Base-by-base conservation (phyloP, 2,888 invertebrate genomes). In the Metalampra italica region DNA sequence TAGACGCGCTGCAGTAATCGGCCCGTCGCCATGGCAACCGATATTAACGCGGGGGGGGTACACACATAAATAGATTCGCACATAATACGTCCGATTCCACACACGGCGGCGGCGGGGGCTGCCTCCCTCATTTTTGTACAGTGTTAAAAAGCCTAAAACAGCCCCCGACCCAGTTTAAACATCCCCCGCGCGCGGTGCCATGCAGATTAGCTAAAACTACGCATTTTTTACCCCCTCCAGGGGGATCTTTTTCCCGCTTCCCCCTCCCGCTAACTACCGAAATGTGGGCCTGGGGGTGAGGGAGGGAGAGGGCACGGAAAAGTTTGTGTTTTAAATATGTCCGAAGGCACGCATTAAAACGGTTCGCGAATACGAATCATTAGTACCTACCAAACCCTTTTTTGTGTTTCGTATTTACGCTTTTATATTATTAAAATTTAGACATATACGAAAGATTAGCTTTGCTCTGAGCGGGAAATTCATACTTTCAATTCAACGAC, bases 121-220 rank as follows among this genome's bases (percentile, higher is more conserved):
- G 65, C 71, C 71, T 65, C 59, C 68, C 72, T 77, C 83, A 85
- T 86, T 87, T 86, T 86, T 85, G 84, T 83, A 82, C 85, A 78
- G 75, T 83, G 87, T 86, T 87, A 87, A 88, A 88, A 87, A 83
- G 82, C 85, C 86, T 86, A 84, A 84, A 83, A 79, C 82, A 81
- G 70, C 59, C 13, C 34, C 67, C 61, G 65, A 52, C 71, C 67
- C 60, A 57, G 59, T 69, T 70, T 70, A 68, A 71, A 69, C 59
- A 70, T 52, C 51, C 65, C 70, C 56, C 62, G 64, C 62, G 73
- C 63, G 70, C 22, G 22, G 2, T 22, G 22, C 22, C 85, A 90
- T 90, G 91, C 89, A 91, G 91, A 91, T 91, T 91, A 91, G 91
- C 91, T 91, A 91, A 91, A 91, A 91, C 91, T 91, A 91, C 91